Conservation (phyloP, 2,113 vertebrate genomes). For the Grantiella picta region DNA sequence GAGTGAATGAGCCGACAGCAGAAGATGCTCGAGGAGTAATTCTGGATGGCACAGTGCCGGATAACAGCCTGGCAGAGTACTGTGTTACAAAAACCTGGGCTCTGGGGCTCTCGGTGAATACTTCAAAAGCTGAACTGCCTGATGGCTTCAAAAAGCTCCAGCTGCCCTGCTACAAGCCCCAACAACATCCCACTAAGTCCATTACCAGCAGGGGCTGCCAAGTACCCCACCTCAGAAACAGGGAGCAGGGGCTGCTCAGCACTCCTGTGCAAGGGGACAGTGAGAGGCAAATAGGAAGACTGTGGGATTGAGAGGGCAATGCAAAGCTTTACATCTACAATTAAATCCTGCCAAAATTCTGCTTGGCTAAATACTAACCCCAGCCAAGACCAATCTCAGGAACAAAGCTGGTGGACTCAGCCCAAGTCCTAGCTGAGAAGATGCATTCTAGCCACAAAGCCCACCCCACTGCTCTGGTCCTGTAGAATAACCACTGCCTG, state of each 20-base stretch:
- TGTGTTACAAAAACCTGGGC: rapidly evolving
- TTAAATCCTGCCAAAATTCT: background rate
- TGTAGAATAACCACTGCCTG: background rate
- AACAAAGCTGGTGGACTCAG: background rate
- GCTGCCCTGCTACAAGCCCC: background rate
- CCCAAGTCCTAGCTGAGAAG: background rate
- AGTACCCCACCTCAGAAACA: background rate
- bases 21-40: background rate
- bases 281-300: background rate
- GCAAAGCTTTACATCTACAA: background rate
- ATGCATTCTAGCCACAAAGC: background rate
- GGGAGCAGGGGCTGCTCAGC: background rate
- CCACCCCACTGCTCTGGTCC: background rate
- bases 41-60: background rate
- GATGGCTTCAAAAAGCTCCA: background rate
- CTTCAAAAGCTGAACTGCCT: background rate
- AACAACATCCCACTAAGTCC: background rate
- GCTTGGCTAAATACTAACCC: background rate
- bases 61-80: background rate
- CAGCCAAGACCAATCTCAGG: background rate
- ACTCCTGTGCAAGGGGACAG: background rate
- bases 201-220: background rate
- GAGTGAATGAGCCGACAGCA: background rate
- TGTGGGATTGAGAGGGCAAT: background rate
- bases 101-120: background rate